phyloP scores from a whole-genome alignment of 1,140 invertebrate species.

The Bombus polaris region DNA sequence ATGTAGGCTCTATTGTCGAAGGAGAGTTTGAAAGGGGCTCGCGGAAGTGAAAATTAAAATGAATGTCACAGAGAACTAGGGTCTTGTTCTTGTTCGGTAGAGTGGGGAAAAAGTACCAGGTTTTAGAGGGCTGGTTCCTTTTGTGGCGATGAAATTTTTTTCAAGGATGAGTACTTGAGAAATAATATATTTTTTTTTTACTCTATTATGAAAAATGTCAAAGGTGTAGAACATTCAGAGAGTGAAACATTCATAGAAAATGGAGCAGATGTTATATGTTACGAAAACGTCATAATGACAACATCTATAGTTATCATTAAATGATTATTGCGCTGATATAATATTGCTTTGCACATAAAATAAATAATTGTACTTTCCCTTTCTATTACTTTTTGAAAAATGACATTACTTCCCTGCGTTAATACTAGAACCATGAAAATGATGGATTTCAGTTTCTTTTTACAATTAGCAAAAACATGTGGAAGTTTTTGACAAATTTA shows the following conservation, averaged over 20 bases:
- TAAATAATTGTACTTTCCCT: too few species aligned
- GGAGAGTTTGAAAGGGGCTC: conserved; percentile 4
- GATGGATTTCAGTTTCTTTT: too few species aligned
- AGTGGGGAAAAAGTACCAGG: background rate
- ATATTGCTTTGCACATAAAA: too few species aligned
- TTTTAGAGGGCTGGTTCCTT: background rate
- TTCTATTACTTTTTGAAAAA: too few species aligned
- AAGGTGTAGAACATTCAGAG: background rate
- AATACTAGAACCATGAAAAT: too few species aligned
- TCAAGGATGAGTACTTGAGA: background rate
- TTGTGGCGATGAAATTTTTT: background rate
- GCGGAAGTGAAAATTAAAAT: conserved; percentile 32
- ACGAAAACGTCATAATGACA: too few species aligned
- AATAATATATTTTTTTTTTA: background rate
- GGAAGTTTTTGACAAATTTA: too few species aligned
- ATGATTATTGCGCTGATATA: too few species aligned
- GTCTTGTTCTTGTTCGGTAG: background rate
- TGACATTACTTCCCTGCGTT: too few species aligned
- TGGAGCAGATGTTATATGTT: too few species aligned
- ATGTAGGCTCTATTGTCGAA: conserved; percentile 1
- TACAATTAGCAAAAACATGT: too few species aligned
- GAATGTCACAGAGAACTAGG: conserved; percentile 4
- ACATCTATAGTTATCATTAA: too few species aligned
- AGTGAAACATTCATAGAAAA: background rate
- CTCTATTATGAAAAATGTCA: background rate